Evolutionary conservation across 2,113 vertebrate genomes (phyloP).

Genomic region (Anoura caudifer): DNA sequence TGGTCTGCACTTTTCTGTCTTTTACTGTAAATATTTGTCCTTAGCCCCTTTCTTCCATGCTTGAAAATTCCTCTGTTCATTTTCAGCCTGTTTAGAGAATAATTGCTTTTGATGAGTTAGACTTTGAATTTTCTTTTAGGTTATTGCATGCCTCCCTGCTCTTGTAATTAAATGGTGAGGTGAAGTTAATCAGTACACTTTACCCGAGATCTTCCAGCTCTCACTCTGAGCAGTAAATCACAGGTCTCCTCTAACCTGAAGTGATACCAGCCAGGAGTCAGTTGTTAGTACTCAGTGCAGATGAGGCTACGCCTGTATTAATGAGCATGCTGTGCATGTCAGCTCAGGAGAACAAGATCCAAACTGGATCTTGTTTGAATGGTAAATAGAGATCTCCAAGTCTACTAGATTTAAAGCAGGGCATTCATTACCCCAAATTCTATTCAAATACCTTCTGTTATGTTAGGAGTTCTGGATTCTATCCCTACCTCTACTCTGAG

Average conservation of each 20-base stretch:
- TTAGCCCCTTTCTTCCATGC: background rate
- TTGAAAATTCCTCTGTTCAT: background rate
- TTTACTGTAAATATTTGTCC: background rate
- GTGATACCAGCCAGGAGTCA: background rate
- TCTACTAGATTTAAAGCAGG: background rate
- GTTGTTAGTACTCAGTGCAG: background rate
- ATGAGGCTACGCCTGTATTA: background rate
- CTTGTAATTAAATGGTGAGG: background rate
- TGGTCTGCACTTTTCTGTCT: background rate
- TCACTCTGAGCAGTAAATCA: background rate
- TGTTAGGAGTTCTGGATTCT: conserved; percentile 7
- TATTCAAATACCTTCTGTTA: conserved; percentile 13
- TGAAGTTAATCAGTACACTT: background rate
- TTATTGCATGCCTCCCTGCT: background rate
- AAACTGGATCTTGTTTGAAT: background rate
- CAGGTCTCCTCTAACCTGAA: background rate
- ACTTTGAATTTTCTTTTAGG: conserved; percentile 17
- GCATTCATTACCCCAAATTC: background rate
- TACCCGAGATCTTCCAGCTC: background rate
- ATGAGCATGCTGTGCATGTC: background rate
- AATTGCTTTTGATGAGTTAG: conserved; percentile 38
- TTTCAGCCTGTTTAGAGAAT: conserved; percentile 2
- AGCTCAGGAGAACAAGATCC: background rate
- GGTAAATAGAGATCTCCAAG: background rate
- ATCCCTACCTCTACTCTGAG: background rate